These are phyloP conservation scores for Heliconius eleuchia DNA, from an alignment of 1,140 invertebrate species.

Conservation along the genomic window DNA sequence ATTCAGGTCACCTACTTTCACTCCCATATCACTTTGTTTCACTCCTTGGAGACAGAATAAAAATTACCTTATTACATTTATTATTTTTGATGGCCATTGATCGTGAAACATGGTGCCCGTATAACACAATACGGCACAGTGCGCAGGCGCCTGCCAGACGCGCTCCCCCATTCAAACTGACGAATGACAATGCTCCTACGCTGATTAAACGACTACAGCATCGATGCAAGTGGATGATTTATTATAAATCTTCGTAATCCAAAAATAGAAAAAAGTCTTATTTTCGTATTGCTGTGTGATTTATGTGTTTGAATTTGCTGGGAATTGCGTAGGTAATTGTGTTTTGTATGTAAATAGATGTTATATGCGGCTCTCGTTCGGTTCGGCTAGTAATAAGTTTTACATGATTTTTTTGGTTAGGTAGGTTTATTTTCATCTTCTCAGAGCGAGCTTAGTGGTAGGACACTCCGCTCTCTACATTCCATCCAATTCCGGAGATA, in stretches of 20 bases:
- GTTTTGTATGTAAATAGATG: neutral
- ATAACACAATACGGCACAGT: constrained; percentile 45
- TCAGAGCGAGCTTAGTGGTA: too few species aligned
- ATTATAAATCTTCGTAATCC: constrained; percentile 35
- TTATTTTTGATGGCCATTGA: neutral
- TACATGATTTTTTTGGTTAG: neutral
- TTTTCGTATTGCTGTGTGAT: constrained; percentile 27
- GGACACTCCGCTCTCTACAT: too few species aligned
- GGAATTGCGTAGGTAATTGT: neutral
- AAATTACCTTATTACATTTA: neutral
- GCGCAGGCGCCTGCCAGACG: constrained; percentile 59
- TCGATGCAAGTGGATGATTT: constrained; percentile 40
- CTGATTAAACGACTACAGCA: constrained; percentile 38
- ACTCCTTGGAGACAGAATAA: too few species aligned
- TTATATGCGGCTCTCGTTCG: neutral
- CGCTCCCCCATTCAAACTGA: constrained; percentile 41
- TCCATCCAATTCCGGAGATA: too few species aligned
- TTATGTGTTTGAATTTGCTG: neutral
- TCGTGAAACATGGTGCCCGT: neutral
- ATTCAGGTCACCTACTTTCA: too few species aligned
- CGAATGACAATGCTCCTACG: constrained; percentile 44
- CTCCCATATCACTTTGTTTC: too few species aligned
- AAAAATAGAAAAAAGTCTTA: constrained; percentile 26
- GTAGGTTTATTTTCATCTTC: too few species aligned
- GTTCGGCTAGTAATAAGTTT: neutral